Base-by-base conservation (phyloP, 2,797 vertebrate species). In the Brachymystax lenok region DNA sequence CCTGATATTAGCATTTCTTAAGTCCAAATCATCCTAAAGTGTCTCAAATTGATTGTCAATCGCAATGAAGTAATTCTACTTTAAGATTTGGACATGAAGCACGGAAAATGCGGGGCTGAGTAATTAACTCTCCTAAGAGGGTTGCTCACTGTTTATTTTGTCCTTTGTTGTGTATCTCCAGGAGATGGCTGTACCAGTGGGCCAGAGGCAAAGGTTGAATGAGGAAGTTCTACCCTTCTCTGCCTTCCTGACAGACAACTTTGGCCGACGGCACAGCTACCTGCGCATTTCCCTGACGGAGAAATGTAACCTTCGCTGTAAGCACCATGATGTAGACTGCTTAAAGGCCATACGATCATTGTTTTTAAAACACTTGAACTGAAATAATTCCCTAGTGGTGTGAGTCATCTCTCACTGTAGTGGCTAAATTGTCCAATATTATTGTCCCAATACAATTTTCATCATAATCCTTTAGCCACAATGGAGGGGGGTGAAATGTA, bases 231-330 rank as follows among this genome's bases (percentile, higher is more conserved):
- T 86, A 0, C 97, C 97, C 3, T 97, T 98, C 87, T 98, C 98
- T 0, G 90, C 94, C 3, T 98, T 98, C 86, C 86, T 99, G 87
- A 97, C 94, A 0, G 98, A 99, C 88, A 88, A 77, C 80, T 99
- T 98, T 72, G 96, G 96, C 52, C 94, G 98, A 27, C 94, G 89
- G 12, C 98, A 99, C 93, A 98, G 87, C 86, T 99, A 99, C 88
- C 93, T 99, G 70, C 90, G 98, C 33, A 97, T 99, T 83, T 99
- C 97, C 0, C 89, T 99, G 85, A 99, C 98, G 0, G 98, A 99
- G 91, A 99, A 96, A 84, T 99, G 98, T 88, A 99, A 99, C 90
- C 96, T 99, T 17, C 94, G 98, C 84, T 99, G 98, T 99, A 89
- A 97, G 98, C 96, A 27, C 2, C 46, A 6, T 71, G 51, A 27